A percentile compares a stretch with the other conserved stretches of the same genome.
Evolutionary conservation across 2,888 invertebrate genomes (phyloP).

Genomic region (Drosophila merina): DNA sequence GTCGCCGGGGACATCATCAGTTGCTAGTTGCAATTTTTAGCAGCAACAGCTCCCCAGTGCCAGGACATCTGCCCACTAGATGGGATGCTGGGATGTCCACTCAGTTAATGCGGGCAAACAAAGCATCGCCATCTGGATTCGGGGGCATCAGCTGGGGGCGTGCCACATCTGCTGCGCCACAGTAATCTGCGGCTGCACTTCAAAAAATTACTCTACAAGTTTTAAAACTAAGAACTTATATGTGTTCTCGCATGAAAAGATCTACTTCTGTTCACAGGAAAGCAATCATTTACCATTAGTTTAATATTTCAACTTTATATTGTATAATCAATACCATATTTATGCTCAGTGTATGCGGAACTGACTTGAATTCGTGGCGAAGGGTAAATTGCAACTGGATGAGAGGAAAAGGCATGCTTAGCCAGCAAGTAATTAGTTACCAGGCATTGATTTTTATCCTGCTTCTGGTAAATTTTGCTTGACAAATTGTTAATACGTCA

Average conservation of each 20-base stretch:
- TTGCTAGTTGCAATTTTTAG: constrained; percentile 71
- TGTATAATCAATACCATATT: background rate
- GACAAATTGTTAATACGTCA: constrained; percentile 78
- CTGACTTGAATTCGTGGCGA: background rate
- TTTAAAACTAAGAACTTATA: no score
- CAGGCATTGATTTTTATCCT: constrained; percentile 73
- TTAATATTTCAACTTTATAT: no score
- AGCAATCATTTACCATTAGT: no score
- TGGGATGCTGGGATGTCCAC: constrained; percentile 60
- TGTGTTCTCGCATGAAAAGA: no score
- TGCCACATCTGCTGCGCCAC: constrained; percentile 58
- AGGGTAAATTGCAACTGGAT: constrained; percentile 7
- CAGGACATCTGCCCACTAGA: constrained; percentile 37
- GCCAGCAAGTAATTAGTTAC: constrained; percentile 70
- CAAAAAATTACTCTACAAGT: background rate
- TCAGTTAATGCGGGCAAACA: constrained; percentile 69
- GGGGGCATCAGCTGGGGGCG: constrained; percentile 25
- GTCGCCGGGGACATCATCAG: constrained; percentile 67
- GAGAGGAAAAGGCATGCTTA: constrained; percentile 10
- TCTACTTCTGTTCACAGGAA: no score
- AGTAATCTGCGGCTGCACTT: constrained; percentile 68
- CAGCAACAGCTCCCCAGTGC: constrained; percentile 58
- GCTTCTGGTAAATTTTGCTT: constrained; percentile 69
- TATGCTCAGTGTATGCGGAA: constrained; percentile 4
- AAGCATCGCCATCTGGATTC: constrained; percentile 43